Evolutionary conservation across 92 coral and sea anemone genomes (phyloP), one percentile per base, ranked within the genome.

Genomic region (Parazoanthus atlanticus): DNA sequence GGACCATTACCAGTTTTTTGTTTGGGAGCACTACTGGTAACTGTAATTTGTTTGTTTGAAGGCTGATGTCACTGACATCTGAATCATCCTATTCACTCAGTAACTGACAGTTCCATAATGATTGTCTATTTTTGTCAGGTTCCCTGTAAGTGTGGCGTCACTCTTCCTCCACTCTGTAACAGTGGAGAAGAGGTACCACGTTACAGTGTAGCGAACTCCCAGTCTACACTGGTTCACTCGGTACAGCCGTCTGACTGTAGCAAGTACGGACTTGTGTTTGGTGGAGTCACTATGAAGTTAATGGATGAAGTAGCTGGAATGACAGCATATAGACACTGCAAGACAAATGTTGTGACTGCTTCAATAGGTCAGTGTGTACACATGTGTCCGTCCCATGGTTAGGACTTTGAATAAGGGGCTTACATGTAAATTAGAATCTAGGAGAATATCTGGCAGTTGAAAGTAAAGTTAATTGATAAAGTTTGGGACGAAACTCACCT

Each of bases 251-350:
- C 99, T 82, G 98, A 97, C 36, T 97, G 99, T 83, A 81, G 95
- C 72, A 87, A 46, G 34, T 80, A 80, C 86, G 94, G 95, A 2
- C 89, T 77, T 71, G 88, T 96, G 16, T 91, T 88, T 88, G 99
- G 99, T 86, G 99, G 99, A 4, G 94, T 97, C 12, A 90, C 93
- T 1, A 97, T 97, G 98, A 97, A 97, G 88, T 84, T 97, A 93
- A 97, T 97, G 99, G 99, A 97, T 90, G 95, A 93, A 17, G 88
- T 94, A 41, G 99, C 98, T 31, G 99, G 98, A 21, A 93, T 96
- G 15, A 93, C 93, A 16, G 97, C 97, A 41, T 97, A 91, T 46
- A 86, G 99, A 79, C 99, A 97, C 80, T 94, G 97, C 84, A 93
- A 93, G 88, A 91, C 93, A 34, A 95, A 95, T 90, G 93, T 94